Percentiles rank a stretch among this genome's conserved stretches.
These are phyloP conservation scores for Crossoptilon crossoptilon DNA, from an alignment of 2,797 vertebrate genomes.

Conservation along the genomic window DNA sequence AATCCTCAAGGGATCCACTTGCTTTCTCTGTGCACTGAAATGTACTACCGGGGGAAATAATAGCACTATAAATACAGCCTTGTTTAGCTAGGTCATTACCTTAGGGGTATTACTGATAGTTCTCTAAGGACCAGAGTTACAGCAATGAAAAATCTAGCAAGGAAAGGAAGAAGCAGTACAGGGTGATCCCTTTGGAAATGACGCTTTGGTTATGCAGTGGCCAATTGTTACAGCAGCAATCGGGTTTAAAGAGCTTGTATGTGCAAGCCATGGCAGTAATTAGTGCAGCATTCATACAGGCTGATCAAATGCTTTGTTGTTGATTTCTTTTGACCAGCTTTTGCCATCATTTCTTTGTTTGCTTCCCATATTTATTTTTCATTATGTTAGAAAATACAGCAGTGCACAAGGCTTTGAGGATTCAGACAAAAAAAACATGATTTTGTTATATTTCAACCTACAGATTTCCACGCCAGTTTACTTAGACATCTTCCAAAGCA, in stretches of 20 bases:
- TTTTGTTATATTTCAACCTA: not conserved
- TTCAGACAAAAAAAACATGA: not conserved
- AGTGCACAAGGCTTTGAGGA: not conserved
- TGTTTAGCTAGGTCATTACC: conserved; percentile 43
- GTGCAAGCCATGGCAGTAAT: not conserved
- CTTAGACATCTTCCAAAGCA: not conserved
- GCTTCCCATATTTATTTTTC: not conserved
- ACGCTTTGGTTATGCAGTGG: not conserved
- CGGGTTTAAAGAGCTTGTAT: not conserved
- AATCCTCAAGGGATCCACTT: conserved; percentile 40
- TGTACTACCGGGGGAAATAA: conserved; percentile 46
- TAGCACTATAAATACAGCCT: conserved; percentile 33
- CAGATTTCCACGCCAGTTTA: not conserved
- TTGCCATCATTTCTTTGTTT: not conserved
- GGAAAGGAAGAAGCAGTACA: not conserved
- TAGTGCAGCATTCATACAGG: not conserved
- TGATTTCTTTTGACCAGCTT: not conserved
- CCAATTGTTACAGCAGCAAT: not conserved
- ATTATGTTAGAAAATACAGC: not conserved
- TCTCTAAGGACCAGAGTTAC: not conserved
- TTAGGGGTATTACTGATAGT: conserved; percentile 6
- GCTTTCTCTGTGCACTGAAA: not conserved
- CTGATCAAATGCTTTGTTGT: not conserved
- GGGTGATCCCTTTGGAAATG: not conserved
- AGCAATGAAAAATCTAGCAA: not conserved